Conservation (phyloP, 2,797 vertebrate species). For the Enoplosus armatus region DNA sequence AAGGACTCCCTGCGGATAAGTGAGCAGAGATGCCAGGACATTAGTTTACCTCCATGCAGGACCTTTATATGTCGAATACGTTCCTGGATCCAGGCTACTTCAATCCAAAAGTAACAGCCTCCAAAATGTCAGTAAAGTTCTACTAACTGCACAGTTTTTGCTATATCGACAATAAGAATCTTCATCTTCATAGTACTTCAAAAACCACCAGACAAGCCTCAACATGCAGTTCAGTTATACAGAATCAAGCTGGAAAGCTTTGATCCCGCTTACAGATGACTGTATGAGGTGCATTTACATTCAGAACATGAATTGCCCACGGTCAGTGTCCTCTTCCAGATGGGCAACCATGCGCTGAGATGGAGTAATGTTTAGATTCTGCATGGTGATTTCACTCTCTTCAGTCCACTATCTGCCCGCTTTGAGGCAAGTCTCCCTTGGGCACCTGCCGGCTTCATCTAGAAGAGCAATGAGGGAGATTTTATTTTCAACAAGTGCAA, state of each 20-base stretch:
- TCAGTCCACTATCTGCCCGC: conserved; percentile 22
- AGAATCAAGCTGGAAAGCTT: not conserved
- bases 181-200: not conserved
- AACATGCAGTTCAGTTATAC: not conserved
- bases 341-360: conserved; percentile 39
- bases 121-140: not conserved
- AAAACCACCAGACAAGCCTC: not conserved
- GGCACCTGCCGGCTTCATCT: conserved; percentile 39
- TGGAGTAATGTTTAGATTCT: conserved; percentile 33
- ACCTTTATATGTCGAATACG: not conserved
- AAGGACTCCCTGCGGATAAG: too few species aligned
- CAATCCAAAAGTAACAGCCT: not conserved
- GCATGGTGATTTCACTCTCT: conserved; percentile 44
- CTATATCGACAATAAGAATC: not conserved
- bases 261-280: conserved; percentile 24
- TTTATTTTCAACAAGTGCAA: conserved; percentile 64
- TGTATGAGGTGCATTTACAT: conserved; percentile 39
- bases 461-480: conserved; percentile 12
- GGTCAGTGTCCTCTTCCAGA: conserved; percentile 53
- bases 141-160: not conserved
- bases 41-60: not conserved
- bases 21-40: not conserved
- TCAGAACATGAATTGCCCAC: conserved; percentile 42
- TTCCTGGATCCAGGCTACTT: not conserved
- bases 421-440: conserved; percentile 9